Base-by-base conservation (phyloP, 30 jellyfish, hydroid and myxozoan genomes). In the Aurelia coerulea region DNA sequence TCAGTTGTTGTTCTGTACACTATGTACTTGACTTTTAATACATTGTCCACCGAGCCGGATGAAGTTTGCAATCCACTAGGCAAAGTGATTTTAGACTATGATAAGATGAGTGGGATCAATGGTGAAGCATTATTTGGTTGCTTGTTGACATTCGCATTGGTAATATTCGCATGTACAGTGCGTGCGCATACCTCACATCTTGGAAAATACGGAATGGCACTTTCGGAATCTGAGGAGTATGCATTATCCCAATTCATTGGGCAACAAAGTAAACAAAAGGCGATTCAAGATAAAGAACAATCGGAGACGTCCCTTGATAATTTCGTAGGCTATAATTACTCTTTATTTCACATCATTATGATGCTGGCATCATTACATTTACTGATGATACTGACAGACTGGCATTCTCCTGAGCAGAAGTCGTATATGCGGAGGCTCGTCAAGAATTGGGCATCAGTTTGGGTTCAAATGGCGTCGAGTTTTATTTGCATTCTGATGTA, bases 391-490 rank as follows among this genome's bases (percentile, higher is more conserved):
- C 64, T 95, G 7, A 95, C 99, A 11, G 90, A 95, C 76, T 95
- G 99, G 99, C 99, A 95, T 80, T 95, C 99, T 14, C 99, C 99
- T 10, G 99, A 95, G 33, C 97, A 95, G 68, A 85, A 63, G 62
- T 84, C 97, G 18, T 73, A 86, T 65, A 80, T 95, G 92, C 81
- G 74, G 76, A 81, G 93, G 83, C 79, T 95, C 51, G 97, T 95
- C 3, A 95, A 95, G 85, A 95, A 95, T 70, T 95, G 99, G 99
- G 98, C 99, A 46, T 88, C 97, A 4, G 99, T 95, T 49, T 95
- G 99, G 99, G 99, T 95, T 35, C 99, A 95, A 65, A 95, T 95
- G 99, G 99, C 99, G 17, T 95, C 99, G 53, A 95, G 99, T 80
- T 95, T 95, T 80, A 87, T 90, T 5, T 88, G 99, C 65, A 65